phyloP scores from a whole-genome alignment of 2,888 invertebrate genomes.

The Tipula lateralis region DNA sequence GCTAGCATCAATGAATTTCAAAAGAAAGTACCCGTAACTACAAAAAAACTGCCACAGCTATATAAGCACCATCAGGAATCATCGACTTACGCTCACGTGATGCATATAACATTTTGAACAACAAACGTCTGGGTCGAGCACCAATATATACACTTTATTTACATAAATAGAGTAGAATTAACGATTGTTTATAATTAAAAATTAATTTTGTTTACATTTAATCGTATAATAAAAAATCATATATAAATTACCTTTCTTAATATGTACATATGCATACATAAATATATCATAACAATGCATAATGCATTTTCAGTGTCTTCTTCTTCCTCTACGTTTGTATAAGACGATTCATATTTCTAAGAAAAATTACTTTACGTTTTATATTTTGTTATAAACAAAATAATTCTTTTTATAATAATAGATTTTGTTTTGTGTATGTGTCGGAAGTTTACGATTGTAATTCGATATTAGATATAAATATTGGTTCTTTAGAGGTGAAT shows the following conservation, averaged over 20 bases:
- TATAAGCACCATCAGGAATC: too few species aligned
- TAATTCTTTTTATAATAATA: neutral
- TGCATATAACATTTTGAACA: too few species aligned
- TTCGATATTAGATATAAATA: neutral
- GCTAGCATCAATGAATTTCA: too few species aligned
- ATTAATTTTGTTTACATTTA: slow-evolving; percentile 2
- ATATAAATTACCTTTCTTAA: slow-evolving; percentile 14
- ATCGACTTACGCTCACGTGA: too few species aligned
- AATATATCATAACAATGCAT: neutral
- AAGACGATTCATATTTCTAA: slow-evolving; percentile 5
- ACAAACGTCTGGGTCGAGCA: neutral
- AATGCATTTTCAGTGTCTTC: neutral
- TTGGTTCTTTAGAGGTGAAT: neutral
- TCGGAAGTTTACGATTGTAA: slow-evolving; percentile 24
- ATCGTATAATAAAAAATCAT: neutral
- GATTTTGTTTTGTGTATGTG: neutral
- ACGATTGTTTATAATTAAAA: slow-evolving; percentile 24
- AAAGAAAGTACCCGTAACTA: too few species aligned
- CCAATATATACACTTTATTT: neutral
- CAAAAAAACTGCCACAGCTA: too few species aligned
- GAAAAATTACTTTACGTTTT: slow-evolving; percentile 20
- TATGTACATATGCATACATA: neutral
- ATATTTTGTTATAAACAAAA: slow-evolving; percentile 8
- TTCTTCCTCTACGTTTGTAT: neutral
- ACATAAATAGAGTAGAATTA: neutral